A percentile compares a stretch with the other conserved stretches of the same genome.
These are phyloP conservation scores for Campoplex capitator DNA, from an alignment of 2,888 invertebrate genomes.

Conservation along the genomic window DNA sequence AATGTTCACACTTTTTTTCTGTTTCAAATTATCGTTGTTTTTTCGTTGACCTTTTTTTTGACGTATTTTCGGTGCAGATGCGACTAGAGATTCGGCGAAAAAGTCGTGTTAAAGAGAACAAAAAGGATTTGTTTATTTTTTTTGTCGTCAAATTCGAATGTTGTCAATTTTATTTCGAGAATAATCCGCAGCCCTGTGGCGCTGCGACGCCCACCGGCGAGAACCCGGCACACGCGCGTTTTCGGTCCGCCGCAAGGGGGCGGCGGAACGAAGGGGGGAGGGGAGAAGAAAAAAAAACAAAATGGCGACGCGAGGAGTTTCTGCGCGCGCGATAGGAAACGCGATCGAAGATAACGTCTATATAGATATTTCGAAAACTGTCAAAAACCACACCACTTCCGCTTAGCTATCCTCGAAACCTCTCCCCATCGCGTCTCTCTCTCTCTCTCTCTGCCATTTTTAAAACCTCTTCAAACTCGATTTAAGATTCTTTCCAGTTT, in stretches of 20 bases:
- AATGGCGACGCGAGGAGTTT: background rate
- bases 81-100: background rate
- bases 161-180: slow-evolving; percentile 11
- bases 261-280: background rate
- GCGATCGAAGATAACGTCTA: slow-evolving; percentile 5
- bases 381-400: slow-evolving; percentile 9
- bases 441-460: too few relatives aligned
- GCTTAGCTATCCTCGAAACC: background rate
- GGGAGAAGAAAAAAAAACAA: slow-evolving; percentile 9
- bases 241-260: background rate
- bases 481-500: background rate
- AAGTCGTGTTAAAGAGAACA: background rate
- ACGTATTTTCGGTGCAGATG: background rate
- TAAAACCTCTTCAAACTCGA: background rate
- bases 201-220: slow-evolving; percentile 15
- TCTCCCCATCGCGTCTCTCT: background rate
- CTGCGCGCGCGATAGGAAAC: slow-evolving; percentile 3
- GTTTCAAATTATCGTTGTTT: background rate
- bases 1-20: background rate
- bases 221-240: slow-evolving; percentile 4
- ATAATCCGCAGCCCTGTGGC: background rate
- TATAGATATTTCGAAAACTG: slow-evolving; percentile 16
- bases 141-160: background rate
- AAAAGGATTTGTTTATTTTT: background rate
- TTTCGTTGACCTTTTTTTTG: too few relatives aligned